A percentile compares a stretch with the other conserved stretches of the same genome.
Evolutionary conservation across 2,888 invertebrate species (phyloP).

Genomic region (Scaptodrosophila latifasciaeformis): DNA sequence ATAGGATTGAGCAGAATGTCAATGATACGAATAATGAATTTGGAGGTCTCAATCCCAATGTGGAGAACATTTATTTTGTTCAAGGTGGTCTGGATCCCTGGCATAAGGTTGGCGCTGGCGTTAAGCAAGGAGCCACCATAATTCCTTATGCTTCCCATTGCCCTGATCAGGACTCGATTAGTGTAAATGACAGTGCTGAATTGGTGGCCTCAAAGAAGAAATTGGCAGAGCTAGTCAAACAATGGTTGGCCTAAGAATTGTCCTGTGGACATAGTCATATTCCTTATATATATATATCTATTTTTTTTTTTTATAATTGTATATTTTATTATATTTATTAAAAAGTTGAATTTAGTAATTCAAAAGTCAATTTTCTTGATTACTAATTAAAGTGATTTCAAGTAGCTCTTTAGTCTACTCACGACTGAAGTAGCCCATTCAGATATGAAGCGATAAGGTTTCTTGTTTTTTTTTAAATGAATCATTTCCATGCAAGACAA

Average conservation of each 20-base stretch:
- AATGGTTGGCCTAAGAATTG: constrained; percentile 47
- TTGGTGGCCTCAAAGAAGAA: constrained; percentile 50
- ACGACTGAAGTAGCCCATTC: too few species aligned
- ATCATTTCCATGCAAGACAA: too few species aligned
- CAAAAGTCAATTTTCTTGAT: too few species aligned
- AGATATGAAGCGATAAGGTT: too few species aligned
- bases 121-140: constrained; percentile 47
- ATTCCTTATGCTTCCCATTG: constrained; percentile 62
- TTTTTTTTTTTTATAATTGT: background rate
- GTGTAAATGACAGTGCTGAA: constrained; percentile 44
- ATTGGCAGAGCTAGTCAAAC: constrained; percentile 42
- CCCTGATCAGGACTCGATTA: constrained; percentile 62
- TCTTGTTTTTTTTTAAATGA: background rate
- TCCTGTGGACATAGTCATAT: too few species aligned
- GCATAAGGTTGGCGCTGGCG: constrained; percentile 75
- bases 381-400: too few species aligned
- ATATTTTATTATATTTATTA: background rate
- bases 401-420: too few species aligned
- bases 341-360: background rate
- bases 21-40: constrained; percentile 74
- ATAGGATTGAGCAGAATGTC: constrained; percentile 34
- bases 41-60: constrained; percentile 74
- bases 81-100: constrained; percentile 78
- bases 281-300: too few species aligned
- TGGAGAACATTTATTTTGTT: constrained; percentile 76